Percentiles rank a stretch among this genome's conserved stretches.
Conservation (phyloP, 2,113 vertebrate genomes). For the Hyaena hyaena region DNA sequence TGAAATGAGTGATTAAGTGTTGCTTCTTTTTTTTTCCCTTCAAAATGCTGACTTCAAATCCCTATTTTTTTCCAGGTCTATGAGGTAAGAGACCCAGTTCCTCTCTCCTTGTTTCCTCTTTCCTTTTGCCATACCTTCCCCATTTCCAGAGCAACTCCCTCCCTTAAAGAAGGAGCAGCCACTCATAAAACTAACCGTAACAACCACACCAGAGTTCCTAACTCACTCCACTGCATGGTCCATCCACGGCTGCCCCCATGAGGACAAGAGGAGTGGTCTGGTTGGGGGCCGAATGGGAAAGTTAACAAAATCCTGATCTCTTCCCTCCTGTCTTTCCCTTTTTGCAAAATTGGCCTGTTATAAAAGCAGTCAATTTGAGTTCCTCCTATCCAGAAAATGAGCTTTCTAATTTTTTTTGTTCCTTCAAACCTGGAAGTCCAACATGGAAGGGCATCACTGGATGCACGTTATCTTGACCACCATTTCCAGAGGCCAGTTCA, state of each 20-base stretch:
- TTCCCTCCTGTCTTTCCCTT: not conserved
- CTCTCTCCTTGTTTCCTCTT: conserved; percentile 59
- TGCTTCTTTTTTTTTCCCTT: conserved; percentile 88
- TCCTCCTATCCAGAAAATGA: not conserved
- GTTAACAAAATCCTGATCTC: not conserved
- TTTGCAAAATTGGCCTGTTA: not conserved
- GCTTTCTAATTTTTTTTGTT: not conserved
- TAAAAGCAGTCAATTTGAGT: not conserved
- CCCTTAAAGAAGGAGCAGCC: not conserved
- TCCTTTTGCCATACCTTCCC: conserved; percentile 67
- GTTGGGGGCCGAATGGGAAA: not conserved
- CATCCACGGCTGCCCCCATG: conserved; percentile 42
- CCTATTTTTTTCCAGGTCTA: conserved; percentile 95
- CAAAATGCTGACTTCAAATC: conserved; percentile 91
- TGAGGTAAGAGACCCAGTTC: conserved; percentile 92
- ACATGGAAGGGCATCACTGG: not conserved
- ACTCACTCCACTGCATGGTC: conserved; percentile 72
- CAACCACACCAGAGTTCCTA: conserved; percentile 65
- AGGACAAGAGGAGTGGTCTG: conserved; percentile 65
- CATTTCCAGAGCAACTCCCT: conserved; percentile 45
- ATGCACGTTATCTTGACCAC: not conserved
- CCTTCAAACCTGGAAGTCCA: not conserved
- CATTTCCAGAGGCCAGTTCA: not conserved
- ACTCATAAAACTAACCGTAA: conserved; percentile 73
- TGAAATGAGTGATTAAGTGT: conserved; percentile 85